Percentiles rank a stretch among this genome's conserved stretches.
Conservation (phyloP, 2,797 vertebrate species). For the Gallinago nigripennis region DNA sequence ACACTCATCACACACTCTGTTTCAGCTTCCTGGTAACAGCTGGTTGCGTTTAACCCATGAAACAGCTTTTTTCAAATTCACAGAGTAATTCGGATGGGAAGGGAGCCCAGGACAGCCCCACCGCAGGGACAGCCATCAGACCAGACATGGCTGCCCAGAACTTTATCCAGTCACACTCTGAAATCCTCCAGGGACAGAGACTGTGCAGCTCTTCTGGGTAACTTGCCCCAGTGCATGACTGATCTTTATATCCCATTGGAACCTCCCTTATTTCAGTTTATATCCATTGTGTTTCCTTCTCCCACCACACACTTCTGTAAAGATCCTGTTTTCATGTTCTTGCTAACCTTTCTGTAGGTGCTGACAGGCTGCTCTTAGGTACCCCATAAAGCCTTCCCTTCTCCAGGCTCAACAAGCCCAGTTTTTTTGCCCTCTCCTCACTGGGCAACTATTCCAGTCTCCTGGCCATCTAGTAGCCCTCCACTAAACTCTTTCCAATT, state of each 20-base stretch:
- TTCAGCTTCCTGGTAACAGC: not conserved
- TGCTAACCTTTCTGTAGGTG: fast-evolving
- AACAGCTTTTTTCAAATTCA: not conserved
- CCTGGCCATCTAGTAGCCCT: not conserved
- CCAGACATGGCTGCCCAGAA: not conserved
- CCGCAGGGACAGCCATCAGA: not conserved
- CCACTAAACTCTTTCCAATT: not conserved
- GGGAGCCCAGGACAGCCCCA: not conserved
- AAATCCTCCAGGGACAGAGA: not conserved
- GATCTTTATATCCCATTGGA: not conserved
- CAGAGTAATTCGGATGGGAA: not conserved
- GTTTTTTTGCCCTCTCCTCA: not conserved
- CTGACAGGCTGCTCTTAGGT: not conserved
- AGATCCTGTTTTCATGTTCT: not conserved
- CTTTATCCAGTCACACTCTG: not conserved
- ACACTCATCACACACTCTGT: not conserved
- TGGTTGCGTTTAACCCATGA: not conserved
- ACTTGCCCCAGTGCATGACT: fast-evolving
- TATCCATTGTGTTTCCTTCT: not conserved
- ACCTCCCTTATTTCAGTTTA: not conserved
- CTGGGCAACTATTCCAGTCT: not conserved
- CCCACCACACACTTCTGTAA: not conserved
- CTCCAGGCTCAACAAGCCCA: not conserved
- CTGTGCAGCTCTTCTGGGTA: not conserved
- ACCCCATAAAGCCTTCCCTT: not conserved